These are phyloP conservation scores for Machaerirhynchus nigripectus DNA, from an alignment of 2,113 vertebrate genomes.

Conservation along the genomic window DNA sequence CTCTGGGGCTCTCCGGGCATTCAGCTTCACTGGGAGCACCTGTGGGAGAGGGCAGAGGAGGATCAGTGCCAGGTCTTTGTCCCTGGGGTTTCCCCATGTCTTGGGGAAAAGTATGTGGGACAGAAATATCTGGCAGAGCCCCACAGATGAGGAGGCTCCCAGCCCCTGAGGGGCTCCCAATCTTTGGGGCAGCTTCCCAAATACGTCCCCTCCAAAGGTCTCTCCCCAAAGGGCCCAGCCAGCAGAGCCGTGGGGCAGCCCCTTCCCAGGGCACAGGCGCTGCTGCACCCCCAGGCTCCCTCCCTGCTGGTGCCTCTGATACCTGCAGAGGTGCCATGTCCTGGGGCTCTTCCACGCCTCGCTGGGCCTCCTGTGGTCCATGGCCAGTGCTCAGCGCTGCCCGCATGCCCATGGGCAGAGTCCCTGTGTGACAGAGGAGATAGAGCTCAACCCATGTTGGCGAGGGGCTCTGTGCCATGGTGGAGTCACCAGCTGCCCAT, in stretches of 20 bases:
- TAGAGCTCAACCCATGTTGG: rapidly evolving
- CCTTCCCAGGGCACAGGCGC: background rate
- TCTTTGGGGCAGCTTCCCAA: background rate
- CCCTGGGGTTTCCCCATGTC: rapidly evolving
- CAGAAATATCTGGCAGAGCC: background rate
- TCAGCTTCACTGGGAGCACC: constrained; percentile 53
- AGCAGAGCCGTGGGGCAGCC: background rate
- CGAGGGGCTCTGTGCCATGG: rapidly evolving
- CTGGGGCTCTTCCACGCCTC: background rate
- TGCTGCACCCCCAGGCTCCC: background rate
- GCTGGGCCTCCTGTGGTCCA: rapidly evolving
- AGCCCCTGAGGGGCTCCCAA: background rate
- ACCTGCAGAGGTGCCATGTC: background rate
- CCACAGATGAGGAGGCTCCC: background rate
- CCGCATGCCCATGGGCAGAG: background rate
- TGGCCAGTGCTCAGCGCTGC: background rate
- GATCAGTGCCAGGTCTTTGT: background rate
- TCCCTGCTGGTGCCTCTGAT: background rate
- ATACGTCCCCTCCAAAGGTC: background rate
- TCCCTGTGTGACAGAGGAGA: constrained; percentile 1
- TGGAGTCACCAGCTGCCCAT: background rate
- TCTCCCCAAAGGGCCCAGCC: rapidly evolving
- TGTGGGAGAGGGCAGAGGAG: constrained; percentile 4
- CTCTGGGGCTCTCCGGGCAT: constrained; percentile 27
- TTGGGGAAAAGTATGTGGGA: rapidly evolving